These are phyloP conservation scores for Alosa sapidissima DNA, from an alignment of 2,797 vertebrate species.

Conservation along the genomic window DNA sequence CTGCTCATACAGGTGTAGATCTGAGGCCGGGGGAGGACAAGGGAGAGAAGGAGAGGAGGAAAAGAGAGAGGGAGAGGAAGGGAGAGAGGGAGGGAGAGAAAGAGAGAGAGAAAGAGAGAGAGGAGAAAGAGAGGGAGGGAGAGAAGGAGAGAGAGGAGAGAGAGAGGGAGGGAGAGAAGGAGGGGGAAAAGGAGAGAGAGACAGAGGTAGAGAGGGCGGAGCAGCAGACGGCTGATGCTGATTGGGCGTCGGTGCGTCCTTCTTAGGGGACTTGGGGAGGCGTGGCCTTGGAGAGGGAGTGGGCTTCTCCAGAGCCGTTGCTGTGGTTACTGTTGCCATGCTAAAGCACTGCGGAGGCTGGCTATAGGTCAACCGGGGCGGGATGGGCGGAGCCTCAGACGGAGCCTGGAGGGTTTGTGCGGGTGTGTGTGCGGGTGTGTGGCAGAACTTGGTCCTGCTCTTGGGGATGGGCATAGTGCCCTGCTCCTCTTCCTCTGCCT, in stretches of 20 bases:
- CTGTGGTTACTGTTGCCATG: background rate
- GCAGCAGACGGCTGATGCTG: slow-evolving; percentile 36
- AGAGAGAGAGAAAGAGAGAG: slow-evolving; percentile 67
- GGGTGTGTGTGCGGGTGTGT: no score
- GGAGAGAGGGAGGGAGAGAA: background rate
- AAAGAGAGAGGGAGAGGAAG: slow-evolving; percentile 29
- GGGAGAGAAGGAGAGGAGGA: slow-evolving; percentile 69
- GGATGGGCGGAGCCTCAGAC: slow-evolving; percentile 77
- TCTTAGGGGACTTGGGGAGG: slow-evolving; percentile 56
- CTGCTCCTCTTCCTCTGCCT: slow-evolving; percentile 12
- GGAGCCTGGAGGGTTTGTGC: rapidly evolving
- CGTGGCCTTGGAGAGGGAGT: slow-evolving; percentile 35
- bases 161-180: background rate
- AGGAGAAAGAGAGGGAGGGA: slow-evolving; percentile 66
- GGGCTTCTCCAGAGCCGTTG: background rate
- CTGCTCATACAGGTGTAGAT: slow-evolving; percentile 52
- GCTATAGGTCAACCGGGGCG: slow-evolving; percentile 79
- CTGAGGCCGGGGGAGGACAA: slow-evolving; percentile 12
- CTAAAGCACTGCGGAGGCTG: slow-evolving; percentile 81
- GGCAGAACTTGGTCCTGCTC: slow-evolving; percentile 80
- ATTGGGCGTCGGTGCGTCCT: slow-evolving; percentile 12
- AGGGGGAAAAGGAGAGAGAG: slow-evolving; percentile 12
- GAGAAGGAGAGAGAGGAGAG: slow-evolving; percentile 12
- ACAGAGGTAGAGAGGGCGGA: background rate
- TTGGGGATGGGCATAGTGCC: slow-evolving; percentile 75